These are phyloP conservation scores for Oxyscelio sp. DNA, from an alignment of 2,888 invertebrate species.

Conservation along the genomic window DNA sequence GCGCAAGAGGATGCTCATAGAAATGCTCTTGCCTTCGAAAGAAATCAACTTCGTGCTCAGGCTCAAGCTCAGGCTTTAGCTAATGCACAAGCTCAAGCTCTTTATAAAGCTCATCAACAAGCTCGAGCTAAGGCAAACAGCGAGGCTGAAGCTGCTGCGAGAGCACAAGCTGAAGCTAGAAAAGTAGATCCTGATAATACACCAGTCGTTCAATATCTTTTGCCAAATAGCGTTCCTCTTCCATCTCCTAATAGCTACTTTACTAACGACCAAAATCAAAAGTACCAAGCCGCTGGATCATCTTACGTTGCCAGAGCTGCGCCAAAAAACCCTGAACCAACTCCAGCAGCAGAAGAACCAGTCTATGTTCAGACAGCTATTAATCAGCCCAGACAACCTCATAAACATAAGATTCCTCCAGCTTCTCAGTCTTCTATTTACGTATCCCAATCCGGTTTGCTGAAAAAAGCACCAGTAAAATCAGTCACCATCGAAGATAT, in stretches of 20 bases:
- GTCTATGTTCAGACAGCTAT: slow-evolving; percentile 75
- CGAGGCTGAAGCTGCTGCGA: slow-evolving; percentile 83
- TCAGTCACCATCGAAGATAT: slow-evolving; percentile 85
- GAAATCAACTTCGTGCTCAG: slow-evolving; percentile 85
- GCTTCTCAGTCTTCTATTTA: slow-evolving; percentile 82
- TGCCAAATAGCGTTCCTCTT: slow-evolving; percentile 79
- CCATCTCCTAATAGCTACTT: slow-evolving; percentile 83
- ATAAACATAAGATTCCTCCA: slow-evolving; percentile 84
- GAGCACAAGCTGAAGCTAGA: slow-evolving; percentile 83
- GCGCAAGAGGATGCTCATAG: slow-evolving; percentile 86
- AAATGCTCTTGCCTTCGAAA: slow-evolving; percentile 85
- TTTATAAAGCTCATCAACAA: slow-evolving; percentile 84
- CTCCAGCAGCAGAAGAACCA: slow-evolving; percentile 73
- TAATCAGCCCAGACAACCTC: slow-evolving; percentile 83
- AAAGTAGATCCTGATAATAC: slow-evolving; percentile 83
- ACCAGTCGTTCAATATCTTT: slow-evolving; percentile 84
- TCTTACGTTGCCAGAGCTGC: slow-evolving; percentile 84
- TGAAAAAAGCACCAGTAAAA: slow-evolving; percentile 85
- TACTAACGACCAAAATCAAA: slow-evolving; percentile 82
- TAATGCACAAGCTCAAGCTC: slow-evolving; percentile 85
- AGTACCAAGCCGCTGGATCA: slow-evolving; percentile 84
- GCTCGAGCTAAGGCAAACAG: slow-evolving; percentile 83
- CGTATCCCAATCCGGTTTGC: slow-evolving; percentile 84
- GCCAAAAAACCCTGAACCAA: slow-evolving; percentile 77
- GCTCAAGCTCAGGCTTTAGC: slow-evolving; percentile 86